Percentiles rank a stretch among this genome's conserved stretches.
Evolutionary conservation across 1,140 invertebrate genomes (phyloP).

Genomic region (Leptopilina boulardi): DNA sequence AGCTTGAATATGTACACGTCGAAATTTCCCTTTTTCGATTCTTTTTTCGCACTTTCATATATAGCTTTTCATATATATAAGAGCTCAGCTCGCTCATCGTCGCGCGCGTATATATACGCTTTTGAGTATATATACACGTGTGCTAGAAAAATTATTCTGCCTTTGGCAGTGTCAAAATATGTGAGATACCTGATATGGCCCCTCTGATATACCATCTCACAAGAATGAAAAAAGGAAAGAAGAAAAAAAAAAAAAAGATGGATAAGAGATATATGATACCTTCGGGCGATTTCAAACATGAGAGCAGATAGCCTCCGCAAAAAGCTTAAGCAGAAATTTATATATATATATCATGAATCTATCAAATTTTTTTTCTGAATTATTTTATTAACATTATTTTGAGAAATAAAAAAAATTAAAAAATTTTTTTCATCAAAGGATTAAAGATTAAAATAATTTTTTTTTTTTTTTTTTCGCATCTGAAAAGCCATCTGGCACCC

Average conservation of each 20-base stretch:
- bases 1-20: conserved; percentile 13
- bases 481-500: conserved; percentile 7
- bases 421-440: not conserved
- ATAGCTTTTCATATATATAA: not conserved
- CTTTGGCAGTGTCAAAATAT: conserved; percentile 26
- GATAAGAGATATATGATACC: conserved; percentile 33
- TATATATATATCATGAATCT: no score
- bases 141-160: conserved; percentile 9
- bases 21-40: not conserved
- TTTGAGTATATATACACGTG: conserved; percentile 13
- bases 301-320: conserved; percentile 12
- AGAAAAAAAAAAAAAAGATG: not conserved
- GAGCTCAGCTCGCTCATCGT: not conserved
- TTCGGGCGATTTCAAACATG: not conserved
- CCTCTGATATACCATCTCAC: conserved; percentile 2
- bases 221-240: not conserved
- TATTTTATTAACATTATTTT: no score
- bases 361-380: no score
- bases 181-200: conserved; percentile 14
- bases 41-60: not conserved
- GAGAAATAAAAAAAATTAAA: no score
- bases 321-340: conserved; percentile 6
- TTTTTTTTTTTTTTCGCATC: not conserved
- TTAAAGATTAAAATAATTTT: not conserved
- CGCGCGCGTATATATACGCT: not conserved